phyloP scores from a whole-genome alignment of 2,113 vertebrate species.

The Kryptolebias marmoratus region DNA sequence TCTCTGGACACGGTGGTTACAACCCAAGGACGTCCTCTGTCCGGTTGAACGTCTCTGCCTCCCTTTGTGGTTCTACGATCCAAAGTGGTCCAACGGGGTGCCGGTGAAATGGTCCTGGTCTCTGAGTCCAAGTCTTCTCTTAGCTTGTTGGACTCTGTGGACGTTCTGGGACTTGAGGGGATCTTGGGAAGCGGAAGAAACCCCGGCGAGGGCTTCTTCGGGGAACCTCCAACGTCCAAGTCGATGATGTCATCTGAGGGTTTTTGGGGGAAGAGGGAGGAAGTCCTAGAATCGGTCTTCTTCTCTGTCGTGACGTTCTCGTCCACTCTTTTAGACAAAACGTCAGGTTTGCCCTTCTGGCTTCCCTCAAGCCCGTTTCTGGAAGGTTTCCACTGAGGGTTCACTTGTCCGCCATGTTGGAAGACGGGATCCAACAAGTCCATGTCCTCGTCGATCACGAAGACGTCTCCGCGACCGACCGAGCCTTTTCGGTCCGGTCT shows the following conservation, averaged over 20 bases:
- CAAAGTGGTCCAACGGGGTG: background rate
- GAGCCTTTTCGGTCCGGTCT: constrained; percentile 59
- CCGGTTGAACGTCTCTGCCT: background rate
- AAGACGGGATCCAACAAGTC: constrained; percentile 73
- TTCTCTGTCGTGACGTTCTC: constrained; percentile 86
- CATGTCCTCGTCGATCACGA: constrained; percentile 81
- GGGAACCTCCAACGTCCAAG: constrained; percentile 31
- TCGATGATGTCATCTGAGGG: constrained; percentile 65
- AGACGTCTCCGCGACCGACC: constrained; percentile 66
- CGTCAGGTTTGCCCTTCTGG: constrained; percentile 77
- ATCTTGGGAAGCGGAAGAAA: constrained; percentile 9
- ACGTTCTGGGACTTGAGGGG: constrained; percentile 5
- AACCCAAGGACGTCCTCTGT: constrained; percentile 20
- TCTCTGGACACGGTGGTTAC: constrained; percentile 41
- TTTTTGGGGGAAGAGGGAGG: constrained; percentile 59
- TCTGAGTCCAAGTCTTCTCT: constrained; percentile 25
- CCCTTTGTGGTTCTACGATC: background rate
- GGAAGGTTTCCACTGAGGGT: constrained; percentile 51
- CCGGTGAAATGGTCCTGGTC: constrained; percentile 17
- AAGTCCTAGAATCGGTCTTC: background rate
- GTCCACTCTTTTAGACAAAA: constrained; percentile 60
- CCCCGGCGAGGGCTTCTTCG: constrained; percentile 54
- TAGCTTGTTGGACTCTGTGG: constrained; percentile 48
- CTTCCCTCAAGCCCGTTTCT: constrained; percentile 51
- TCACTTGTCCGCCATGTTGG: constrained; percentile 53